These are phyloP conservation scores for Sylvia borin DNA, from an alignment of 2,797 vertebrate genomes.

Conservation along the genomic window DNA sequence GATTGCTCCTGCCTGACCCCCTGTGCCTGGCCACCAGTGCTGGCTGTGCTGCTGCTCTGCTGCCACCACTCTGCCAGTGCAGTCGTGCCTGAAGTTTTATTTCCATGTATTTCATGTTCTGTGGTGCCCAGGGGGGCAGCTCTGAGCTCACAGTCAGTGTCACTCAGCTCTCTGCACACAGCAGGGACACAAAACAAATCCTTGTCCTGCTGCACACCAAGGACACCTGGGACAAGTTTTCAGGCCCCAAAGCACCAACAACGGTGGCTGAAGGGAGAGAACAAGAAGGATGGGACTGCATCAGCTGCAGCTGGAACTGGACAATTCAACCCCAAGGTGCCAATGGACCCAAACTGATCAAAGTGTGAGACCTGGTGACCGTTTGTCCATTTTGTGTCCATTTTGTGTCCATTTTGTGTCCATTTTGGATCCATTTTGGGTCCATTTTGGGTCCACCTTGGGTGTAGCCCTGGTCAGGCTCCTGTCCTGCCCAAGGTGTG, in stretches of 20 bases:
- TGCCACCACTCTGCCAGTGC: neutral
- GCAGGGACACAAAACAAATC: neutral
- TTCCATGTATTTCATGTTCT: neutral
- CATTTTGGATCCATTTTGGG: too few species aligned
- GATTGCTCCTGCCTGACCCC: neutral
- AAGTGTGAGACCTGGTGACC: neutral
- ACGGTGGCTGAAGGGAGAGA: neutral
- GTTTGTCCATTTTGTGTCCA: neutral
- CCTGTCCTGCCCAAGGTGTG: neutral
- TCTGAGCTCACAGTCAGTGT: neutral
- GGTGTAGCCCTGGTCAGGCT: neutral
- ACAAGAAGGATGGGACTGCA: neutral
- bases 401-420: neutral
- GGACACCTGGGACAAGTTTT: neutral
- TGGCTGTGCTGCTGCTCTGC: slow-evolving; percentile 23
- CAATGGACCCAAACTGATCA: neutral
- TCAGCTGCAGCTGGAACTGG: neutral
- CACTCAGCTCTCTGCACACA: neutral
- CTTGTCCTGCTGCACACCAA: neutral
- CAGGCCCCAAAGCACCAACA: neutral
- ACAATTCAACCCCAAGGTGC: neutral
- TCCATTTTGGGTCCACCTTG: neutral
- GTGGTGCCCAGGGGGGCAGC: neutral
- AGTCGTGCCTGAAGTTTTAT: neutral
- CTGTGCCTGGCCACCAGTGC: neutral